Base-by-base conservation (phyloP, 2,888 invertebrate genomes). In the Pollenia griseotomentosa region DNA sequence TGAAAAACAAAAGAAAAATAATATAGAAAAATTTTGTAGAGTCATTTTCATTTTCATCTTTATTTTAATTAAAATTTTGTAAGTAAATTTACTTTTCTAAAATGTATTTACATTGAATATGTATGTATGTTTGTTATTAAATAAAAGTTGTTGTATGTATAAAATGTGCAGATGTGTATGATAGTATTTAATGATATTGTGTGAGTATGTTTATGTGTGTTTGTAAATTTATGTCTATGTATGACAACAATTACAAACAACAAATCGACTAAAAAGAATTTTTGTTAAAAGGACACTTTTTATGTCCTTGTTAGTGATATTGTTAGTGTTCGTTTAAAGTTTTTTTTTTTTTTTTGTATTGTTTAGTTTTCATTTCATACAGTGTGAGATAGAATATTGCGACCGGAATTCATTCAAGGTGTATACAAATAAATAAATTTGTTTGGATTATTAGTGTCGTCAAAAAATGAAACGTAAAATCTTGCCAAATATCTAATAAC, bases 41-140 rank as follows among this genome's bases (percentile, higher is more conserved):
- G 33, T 57, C 44, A 61, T 65, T 66, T 85, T 73, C 66, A 81
- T 81, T 71, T 81, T 81, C 85, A 77, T 86, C 83, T 80, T 83
- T 53, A 84, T 83, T 87, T 84, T 87, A 87, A 87, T 87, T 87
- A 87, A 87, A 84, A 83, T 81, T 83, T 87, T 48, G 40, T 73
- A 84, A 81, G 86, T 78, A 84, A 87, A 81, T 87, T 81, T 87
- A 81, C 83, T 87, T 83, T 83, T 57, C 71, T 68, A 77, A 86
- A 83, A 83, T 84, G 55, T 79, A 79, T 84, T 84, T 79, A 63
- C 77, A 55, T 74, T 66, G 40, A 19, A 65, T 19, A 65, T 71
- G 7, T 19, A 65, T 71, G 7, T 46, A 42, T 81, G 65, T 57
- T 46, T 48, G 16, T 51, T n/a, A 16, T 16, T 19, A 65, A 53